Conservation (phyloP, 2,113 vertebrate genomes). For the Megaceryle maxima region DNA sequence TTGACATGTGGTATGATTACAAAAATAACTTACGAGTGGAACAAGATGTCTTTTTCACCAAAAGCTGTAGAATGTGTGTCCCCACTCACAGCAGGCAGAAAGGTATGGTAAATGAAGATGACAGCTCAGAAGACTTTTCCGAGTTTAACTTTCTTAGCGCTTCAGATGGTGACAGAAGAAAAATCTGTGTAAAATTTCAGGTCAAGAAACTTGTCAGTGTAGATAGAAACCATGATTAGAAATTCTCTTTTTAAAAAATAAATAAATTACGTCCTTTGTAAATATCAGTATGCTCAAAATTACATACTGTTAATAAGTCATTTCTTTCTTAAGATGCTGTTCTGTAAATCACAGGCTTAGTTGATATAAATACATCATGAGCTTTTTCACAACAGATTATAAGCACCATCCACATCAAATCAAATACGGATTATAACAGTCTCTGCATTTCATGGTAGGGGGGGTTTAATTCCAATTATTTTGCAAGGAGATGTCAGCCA, state of each 20-base stretch:
- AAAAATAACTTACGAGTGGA: slow-evolving; percentile 9
- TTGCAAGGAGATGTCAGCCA: neutral
- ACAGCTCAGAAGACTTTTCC: neutral
- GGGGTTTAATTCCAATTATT: neutral
- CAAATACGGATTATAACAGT: neutral
- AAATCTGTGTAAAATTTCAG: neutral
- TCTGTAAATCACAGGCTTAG: neutral
- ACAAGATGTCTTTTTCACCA: neutral
- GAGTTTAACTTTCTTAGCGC: neutral
- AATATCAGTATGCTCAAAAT: neutral
- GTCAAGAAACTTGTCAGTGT: neutral
- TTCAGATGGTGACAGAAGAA: neutral
- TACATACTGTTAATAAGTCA: neutral
- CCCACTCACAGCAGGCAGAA: neutral
- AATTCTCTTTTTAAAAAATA: neutral
- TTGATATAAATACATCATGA: neutral
- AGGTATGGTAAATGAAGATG: neutral
- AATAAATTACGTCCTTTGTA: neutral
- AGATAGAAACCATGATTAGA: neutral
- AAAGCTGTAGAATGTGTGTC: neutral
- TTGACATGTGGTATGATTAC: neutral
- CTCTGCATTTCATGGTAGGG: neutral
- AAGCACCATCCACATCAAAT: neutral
- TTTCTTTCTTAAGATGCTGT: neutral
- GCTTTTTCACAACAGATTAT: neutral